A percentile compares a stretch with the other conserved stretches of the same genome.
Evolutionary conservation across 1,140 invertebrate species (phyloP).

Genomic region (Asobara japonica): DNA sequence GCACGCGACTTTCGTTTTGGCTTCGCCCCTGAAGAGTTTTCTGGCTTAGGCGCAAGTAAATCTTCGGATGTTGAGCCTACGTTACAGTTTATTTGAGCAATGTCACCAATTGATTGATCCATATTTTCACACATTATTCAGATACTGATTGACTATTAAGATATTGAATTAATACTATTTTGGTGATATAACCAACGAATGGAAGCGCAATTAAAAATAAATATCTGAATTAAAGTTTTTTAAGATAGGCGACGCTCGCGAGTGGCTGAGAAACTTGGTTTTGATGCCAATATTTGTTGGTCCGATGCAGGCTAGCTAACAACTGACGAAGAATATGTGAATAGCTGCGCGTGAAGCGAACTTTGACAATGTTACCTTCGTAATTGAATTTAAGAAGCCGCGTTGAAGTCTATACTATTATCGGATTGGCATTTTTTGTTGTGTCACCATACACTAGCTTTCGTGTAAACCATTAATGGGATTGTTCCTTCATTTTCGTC

Average conservation of each 20-base stretch:
- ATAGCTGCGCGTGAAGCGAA: not conserved
- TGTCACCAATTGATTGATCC: conserved; percentile 7
- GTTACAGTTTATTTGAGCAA: conserved; percentile 40
- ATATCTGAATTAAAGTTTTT: too few species aligned
- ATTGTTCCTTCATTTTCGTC: not conserved
- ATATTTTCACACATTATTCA: not conserved
- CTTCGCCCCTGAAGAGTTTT: conserved; percentile 50
- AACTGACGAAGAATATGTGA: conserved; percentile 43
- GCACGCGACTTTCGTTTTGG: conserved; percentile 58
- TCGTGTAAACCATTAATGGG: not conserved
- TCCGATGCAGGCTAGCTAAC: conserved; percentile 39
- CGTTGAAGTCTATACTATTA: conserved; percentile 50
- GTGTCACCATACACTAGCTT: too few species aligned
- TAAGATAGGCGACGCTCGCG: too few species aligned
- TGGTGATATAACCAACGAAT: too few species aligned
- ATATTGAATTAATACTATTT: too few species aligned
- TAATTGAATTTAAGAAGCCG: conserved; percentile 64
- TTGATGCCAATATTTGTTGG: not conserved
- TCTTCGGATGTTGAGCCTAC: conserved; percentile 31
- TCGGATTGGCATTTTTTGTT: conserved; percentile 51
- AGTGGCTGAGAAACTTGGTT: too few species aligned
- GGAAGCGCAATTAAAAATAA: conserved; percentile 48
- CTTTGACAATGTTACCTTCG: conserved; percentile 56
- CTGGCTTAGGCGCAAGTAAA: too few species aligned
- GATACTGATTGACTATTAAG: not conserved